Percentiles rank a stretch among this genome's conserved stretches.
phyloP scores from a whole-genome alignment of 1,140 invertebrate species.

The Drosophila ironensis region DNA sequence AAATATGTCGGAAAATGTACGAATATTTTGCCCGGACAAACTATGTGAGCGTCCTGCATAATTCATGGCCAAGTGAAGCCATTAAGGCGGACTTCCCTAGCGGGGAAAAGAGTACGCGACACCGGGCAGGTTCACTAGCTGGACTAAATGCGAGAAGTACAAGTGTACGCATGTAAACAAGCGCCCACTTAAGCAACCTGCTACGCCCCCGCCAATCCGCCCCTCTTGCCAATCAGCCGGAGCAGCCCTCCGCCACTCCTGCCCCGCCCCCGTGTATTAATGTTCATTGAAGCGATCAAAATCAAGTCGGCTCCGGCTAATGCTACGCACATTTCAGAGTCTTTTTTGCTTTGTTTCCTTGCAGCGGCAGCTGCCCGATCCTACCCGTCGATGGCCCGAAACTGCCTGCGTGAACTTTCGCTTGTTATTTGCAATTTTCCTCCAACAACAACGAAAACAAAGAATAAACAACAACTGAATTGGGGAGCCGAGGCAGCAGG shows the following conservation, averaged over 20 bases:
- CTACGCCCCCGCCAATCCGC: slow-evolving; percentile 17
- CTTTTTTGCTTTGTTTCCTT: slow-evolving; percentile 30
- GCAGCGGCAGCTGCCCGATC: slow-evolving; percentile 49
- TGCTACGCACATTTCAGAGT: slow-evolving; percentile 69
- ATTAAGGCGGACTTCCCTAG: slow-evolving; percentile 8
- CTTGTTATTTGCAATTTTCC: slow-evolving; percentile 78
- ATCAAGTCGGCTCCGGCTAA: slow-evolving; percentile 80
- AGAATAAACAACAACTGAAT: slow-evolving; percentile 12
- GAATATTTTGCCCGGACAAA: not conserved
- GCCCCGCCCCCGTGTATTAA: slow-evolving; percentile 53
- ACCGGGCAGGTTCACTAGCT: slow-evolving; percentile 19
- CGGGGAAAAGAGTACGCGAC: slow-evolving; percentile 8
- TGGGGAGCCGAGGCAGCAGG: slow-evolving; percentile 6
- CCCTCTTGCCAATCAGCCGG: not conserved
- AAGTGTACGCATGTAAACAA: slow-evolving; percentile 76
- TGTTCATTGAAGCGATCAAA: slow-evolving; percentile 80
- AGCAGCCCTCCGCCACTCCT: not conserved
- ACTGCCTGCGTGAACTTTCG: slow-evolving; percentile 61
- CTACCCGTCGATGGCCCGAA: slow-evolving; percentile 39
- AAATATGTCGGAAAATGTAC: too few species aligned
- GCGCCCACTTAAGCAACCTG: slow-evolving; percentile 65
- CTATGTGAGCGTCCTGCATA: slow-evolving; percentile 1
- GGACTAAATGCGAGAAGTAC: slow-evolving; percentile 56
- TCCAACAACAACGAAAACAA: slow-evolving; percentile 31
- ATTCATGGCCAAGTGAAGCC: slow-evolving; percentile 7